Evolutionary conservation across 2,113 vertebrate genomes (phyloP).

Genomic region (Nerophis ophidion): DNA sequence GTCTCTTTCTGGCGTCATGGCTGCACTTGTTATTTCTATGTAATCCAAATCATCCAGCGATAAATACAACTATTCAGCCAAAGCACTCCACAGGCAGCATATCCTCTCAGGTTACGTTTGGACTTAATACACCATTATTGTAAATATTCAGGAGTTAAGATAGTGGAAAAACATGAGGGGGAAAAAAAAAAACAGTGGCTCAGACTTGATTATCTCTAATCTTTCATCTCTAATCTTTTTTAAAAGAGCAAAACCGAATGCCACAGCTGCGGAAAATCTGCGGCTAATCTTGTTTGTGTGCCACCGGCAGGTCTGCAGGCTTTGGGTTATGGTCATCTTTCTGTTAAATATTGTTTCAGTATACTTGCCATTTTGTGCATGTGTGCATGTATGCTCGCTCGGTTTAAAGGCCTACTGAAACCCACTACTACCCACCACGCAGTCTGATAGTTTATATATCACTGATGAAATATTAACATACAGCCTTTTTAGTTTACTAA

Average conservation of each 20-base stretch:
- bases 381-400: not conserved
- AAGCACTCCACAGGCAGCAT: slow-evolving; percentile 14
- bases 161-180: not conserved
- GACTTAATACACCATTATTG: slow-evolving; percentile 15
- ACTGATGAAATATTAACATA: too few species aligned
- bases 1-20: not conserved
- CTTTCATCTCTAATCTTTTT: slow-evolving; percentile 21
- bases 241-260: slow-evolving; percentile 11
- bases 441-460: too few species aligned
- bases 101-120: slow-evolving; percentile 27
- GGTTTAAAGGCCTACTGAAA: too few species aligned
- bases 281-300: slow-evolving; percentile 22
- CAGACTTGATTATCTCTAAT: slow-evolving; percentile 20
- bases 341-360: slow-evolving; percentile 13
- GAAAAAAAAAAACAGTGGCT: slow-evolving; percentile 6
- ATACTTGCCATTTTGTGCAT: not conserved
- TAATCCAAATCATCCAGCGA: slow-evolving; percentile 2
- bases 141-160: slow-evolving; percentile 14
- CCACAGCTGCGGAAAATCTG: slow-evolving; percentile 13
- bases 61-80: slow-evolving; percentile 13
- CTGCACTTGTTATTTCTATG: slow-evolving; percentile 16
- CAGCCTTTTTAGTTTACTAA: too few species aligned
- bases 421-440: too few species aligned
- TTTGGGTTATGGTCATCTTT: slow-evolving; percentile 5
- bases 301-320: slow-evolving; percentile 12